These are phyloP conservation scores for Poecile montanus DNA, from an alignment of 2,797 vertebrate genomes.

Conservation along the genomic window DNA sequence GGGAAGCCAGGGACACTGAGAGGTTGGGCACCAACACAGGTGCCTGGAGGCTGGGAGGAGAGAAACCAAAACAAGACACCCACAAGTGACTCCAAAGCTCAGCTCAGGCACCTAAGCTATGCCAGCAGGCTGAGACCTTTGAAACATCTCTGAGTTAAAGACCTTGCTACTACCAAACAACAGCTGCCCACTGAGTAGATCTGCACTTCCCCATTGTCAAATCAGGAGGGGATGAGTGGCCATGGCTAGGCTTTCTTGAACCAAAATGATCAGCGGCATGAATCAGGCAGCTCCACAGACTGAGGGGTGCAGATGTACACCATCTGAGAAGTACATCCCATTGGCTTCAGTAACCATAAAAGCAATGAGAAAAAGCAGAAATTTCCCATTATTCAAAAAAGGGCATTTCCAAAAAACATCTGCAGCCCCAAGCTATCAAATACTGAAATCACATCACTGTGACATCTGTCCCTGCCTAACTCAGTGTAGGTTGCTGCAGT, in stretches of 20 bases:
- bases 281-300: not conserved
- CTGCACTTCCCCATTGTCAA: not conserved
- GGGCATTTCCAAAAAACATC: not conserved
- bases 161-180: not conserved
- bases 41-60: not conserved
- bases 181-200: not conserved
- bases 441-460: not conserved
- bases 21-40: not conserved
- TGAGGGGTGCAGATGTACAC: not conserved
- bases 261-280: not conserved
- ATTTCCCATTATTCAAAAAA: not conserved
- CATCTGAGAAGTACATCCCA: not conserved
- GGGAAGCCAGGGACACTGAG: rapidly evolving
- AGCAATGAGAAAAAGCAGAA: not conserved
- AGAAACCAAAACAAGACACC: not conserved
- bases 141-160: not conserved
- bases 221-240: not conserved
- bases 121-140: not conserved
- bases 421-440: not conserved
- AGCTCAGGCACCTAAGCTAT: not conserved
- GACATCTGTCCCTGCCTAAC: not conserved
- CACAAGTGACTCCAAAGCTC: not conserved
- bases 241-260: not conserved
- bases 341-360: not conserved
- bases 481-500: not conserved